phyloP scores from a whole-genome alignment of 1,140 invertebrate genomes.

The Anastrepha ludens region DNA sequence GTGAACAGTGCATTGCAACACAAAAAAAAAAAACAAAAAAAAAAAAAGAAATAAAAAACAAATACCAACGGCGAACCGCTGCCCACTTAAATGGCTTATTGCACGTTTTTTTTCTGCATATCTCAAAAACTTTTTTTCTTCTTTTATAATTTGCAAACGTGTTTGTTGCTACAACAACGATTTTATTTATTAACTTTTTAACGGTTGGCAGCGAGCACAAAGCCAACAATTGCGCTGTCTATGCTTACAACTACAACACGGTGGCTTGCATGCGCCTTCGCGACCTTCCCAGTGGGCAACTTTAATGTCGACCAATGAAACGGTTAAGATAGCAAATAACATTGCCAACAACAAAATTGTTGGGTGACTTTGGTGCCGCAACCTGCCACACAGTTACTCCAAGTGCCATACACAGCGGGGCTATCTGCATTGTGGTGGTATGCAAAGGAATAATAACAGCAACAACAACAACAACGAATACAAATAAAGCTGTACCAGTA shows the following conservation, averaged over 20 bases:
- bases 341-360: background rate
- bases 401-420: background rate
- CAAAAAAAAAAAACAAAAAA: no score
- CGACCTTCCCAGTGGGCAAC: background rate
- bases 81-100: no score
- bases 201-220: background rate
- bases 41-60: no score
- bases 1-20: no score
- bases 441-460: background rate
- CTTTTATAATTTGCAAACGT: background rate
- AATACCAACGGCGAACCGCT: no score
- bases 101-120: no score
- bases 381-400: background rate
- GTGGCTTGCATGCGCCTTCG: background rate
- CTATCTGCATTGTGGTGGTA: background rate
- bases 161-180: background rate
- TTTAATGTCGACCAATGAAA: background rate
- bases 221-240: background rate
- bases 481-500: background rate
- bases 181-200: conserved; percentile 23
- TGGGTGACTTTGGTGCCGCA: background rate
- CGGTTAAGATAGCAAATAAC: conserved; percentile 16
- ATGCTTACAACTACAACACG: background rate
- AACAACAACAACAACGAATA: background rate
- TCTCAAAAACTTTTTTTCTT: no score